These are phyloP conservation scores for Vespertilio murinus DNA, from an alignment of 2,797 vertebrate genomes.

Conservation along the genomic window DNA sequence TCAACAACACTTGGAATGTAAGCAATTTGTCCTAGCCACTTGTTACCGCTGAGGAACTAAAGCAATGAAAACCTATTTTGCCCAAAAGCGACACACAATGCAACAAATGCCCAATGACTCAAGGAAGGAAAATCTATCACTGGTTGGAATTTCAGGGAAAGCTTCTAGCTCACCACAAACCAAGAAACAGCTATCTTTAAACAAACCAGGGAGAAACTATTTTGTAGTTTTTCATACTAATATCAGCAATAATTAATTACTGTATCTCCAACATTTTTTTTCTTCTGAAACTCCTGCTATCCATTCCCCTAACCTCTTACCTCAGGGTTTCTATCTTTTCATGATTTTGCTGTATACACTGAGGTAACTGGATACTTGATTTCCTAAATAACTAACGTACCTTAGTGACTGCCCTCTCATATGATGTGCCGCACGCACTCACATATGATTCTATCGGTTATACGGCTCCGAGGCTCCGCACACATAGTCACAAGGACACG, in stretches of 20 bases:
- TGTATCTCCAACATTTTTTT: neutral
- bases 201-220: conserved; percentile 27
- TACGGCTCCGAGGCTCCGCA: neutral
- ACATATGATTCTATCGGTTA: neutral
- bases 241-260: neutral
- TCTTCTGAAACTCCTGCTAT: conserved; percentile 1
- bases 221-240: conserved; percentile 24
- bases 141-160: neutral
- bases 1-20: conserved; percentile 11
- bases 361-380: neutral
- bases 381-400: conserved; percentile 33
- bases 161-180: neutral
- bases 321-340: conserved; percentile 18
- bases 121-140: neutral
- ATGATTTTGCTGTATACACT: neutral
- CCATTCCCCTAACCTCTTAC: neutral
- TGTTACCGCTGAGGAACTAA: conserved; percentile 3
- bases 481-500: conserved; percentile 5
- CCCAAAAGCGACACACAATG: neutral
- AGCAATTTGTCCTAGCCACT: neutral
- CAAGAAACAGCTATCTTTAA: conserved; percentile 37
- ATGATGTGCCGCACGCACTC: conserved; percentile 3
- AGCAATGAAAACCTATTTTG: neutral
- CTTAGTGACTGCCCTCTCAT: neutral
- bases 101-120: neutral